Evolutionary conservation across 2,888 invertebrate genomes (phyloP).

Genomic region (Petrophora chlorosata): DNA sequence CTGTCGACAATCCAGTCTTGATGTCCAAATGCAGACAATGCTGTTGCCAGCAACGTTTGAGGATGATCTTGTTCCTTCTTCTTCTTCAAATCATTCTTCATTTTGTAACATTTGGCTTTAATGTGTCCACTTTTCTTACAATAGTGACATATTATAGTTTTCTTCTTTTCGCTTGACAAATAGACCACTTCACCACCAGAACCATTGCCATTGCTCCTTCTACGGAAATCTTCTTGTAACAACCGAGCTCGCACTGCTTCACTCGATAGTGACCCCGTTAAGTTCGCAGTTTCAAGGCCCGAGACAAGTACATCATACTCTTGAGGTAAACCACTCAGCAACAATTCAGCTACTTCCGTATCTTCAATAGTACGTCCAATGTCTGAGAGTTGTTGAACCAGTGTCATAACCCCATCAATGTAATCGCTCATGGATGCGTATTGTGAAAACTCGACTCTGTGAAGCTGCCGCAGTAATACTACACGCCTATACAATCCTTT

Average conservation of each 20-base stretch:
- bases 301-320: not conserved
- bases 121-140: not conserved
- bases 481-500: conserved; percentile 4
- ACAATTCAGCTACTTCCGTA: not conserved
- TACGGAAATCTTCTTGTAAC: not conserved
- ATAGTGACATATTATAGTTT: not conserved
- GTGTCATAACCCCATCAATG: not conserved
- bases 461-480: not conserved
- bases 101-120: not conserved
- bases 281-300: not conserved
- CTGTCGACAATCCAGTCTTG: too few species aligned
- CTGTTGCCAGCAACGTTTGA: not conserved
- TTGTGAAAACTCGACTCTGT: not conserved
- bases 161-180: too few species aligned
- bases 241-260: not conserved
- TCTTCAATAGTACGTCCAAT: not conserved
- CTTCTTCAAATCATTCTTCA: not conserved
- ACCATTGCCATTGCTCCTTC: not conserved
- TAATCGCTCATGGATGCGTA: conserved; percentile 6
- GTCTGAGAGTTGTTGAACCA: not conserved
- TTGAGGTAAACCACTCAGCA: not conserved
- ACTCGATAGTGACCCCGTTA: not conserved
- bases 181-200: too few species aligned
- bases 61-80: too few species aligned
- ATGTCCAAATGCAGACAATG: too few species aligned